These are phyloP conservation scores for Halcyon smyrnensis DNA, from an alignment of 2,797 vertebrate genomes.

Conservation along the genomic window DNA sequence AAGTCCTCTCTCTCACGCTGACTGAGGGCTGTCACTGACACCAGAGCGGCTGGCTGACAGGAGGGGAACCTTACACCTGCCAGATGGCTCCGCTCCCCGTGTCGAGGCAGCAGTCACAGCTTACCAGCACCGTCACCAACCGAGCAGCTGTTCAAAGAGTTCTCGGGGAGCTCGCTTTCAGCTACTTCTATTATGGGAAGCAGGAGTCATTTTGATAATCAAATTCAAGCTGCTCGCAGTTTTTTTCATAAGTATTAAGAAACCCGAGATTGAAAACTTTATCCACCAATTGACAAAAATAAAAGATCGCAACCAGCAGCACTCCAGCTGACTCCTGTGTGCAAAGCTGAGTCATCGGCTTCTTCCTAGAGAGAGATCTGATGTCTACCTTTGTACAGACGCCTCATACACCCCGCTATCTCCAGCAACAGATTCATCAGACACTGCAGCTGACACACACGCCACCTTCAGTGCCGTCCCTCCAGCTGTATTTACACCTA, in stretches of 20 bases:
- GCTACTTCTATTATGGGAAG: background rate
- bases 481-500: slow-evolving; percentile 69
- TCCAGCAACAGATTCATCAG: slow-evolving; percentile 95
- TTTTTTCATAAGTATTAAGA: background rate
- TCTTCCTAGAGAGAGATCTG: background rate
- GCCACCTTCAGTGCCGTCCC: slow-evolving; percentile 82
- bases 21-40: background rate
- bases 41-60: background rate
- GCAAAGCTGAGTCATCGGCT: background rate
- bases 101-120: background rate
- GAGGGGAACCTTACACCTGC: background rate
- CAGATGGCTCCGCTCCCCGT: background rate
- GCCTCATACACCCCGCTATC: slow-evolving; percentile 96
- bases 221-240: background rate
- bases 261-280: background rate
- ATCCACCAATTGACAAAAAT: background rate
- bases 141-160: background rate
- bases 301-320: background rate
- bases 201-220: background rate
- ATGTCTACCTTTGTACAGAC: slow-evolving; percentile 85
- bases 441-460: slow-evolving; percentile 92
- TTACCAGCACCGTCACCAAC: background rate
- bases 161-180: background rate
- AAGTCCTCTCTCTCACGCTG: background rate
- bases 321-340: background rate